A percentile compares a stretch with the other conserved stretches of the same genome.
Evolutionary conservation across 2,797 vertebrate species (phyloP).

Genomic region (Catharus ustulatus): DNA sequence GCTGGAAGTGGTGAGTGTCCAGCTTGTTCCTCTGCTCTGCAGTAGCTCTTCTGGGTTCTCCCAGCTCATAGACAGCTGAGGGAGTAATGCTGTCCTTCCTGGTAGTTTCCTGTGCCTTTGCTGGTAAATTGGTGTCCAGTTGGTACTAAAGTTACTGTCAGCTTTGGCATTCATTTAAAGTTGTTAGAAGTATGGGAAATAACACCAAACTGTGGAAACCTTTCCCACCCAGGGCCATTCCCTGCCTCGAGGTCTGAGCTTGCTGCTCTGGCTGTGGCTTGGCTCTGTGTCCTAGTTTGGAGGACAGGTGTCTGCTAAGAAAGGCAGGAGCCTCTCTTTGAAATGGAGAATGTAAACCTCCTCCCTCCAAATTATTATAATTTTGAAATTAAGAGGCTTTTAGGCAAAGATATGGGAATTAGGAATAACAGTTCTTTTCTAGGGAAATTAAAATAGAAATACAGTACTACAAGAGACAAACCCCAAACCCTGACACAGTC

Average conservation of each 20-base stretch:
- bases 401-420: no score
- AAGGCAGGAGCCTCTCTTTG: no score
- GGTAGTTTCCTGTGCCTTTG: background rate
- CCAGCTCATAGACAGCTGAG: background rate
- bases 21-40: background rate
- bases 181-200: background rate
- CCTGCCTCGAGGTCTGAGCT: fast-evolving
- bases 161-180: background rate
- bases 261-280: background rate
- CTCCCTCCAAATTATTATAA: no score
- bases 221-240: fast-evolving
- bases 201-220: background rate
- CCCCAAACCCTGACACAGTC: no score
- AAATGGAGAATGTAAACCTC: no score
- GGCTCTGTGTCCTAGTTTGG: no score
- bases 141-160: background rate
- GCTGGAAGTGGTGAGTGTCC: slow-evolving; percentile 89
- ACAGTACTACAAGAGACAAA: no score
- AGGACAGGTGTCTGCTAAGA: no score
- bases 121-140: background rate
- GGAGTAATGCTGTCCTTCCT: background rate
- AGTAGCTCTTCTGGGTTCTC: background rate
- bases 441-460: no score
- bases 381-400: no score
- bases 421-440: no score